These are phyloP conservation scores for Pterocles gutturalis DNA, from an alignment of 2,113 vertebrate genomes.

Conservation along the genomic window DNA sequence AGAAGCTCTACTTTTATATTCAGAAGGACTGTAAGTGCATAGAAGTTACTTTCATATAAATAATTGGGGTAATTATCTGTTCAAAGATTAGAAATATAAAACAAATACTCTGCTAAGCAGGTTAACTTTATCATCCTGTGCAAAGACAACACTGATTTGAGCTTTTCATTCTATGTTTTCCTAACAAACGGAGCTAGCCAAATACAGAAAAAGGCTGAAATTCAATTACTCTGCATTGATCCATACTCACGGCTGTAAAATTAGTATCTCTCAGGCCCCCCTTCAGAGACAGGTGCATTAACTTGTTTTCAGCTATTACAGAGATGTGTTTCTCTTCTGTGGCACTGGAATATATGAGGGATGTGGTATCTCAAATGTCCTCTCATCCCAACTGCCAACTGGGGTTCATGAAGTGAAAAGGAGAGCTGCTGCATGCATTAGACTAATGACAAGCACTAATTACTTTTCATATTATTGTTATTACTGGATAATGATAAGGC, in stretches of 20 bases:
- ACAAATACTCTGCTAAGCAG: conserved; percentile 28
- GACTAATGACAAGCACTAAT: neutral
- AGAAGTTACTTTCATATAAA: neutral
- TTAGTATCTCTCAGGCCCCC: neutral
- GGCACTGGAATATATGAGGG: neutral
- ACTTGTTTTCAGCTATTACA: neutral
- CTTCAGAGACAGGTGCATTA: conserved; percentile 1
- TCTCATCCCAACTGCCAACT: neutral
- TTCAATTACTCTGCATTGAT: neutral
- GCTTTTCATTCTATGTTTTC: neutral
- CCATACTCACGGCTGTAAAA: neutral
- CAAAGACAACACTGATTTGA: neutral
- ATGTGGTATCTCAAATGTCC: neutral
- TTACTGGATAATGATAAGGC: neutral
- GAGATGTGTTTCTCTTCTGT: neutral
- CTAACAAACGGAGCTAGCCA: neutral
- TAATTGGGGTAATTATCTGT: conserved; percentile 15
- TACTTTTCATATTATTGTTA: neutral
- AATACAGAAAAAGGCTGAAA: conserved; percentile 27
- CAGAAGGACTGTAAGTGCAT: neutral
- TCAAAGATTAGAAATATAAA: conserved; percentile 38
- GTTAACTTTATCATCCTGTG: neutral
- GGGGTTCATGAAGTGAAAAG: neutral
- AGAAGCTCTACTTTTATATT: neutral
- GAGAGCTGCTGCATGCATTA: neutral